Conservation (phyloP, 2,797 vertebrate genomes). For the Rhadinocentrus ornatus region DNA sequence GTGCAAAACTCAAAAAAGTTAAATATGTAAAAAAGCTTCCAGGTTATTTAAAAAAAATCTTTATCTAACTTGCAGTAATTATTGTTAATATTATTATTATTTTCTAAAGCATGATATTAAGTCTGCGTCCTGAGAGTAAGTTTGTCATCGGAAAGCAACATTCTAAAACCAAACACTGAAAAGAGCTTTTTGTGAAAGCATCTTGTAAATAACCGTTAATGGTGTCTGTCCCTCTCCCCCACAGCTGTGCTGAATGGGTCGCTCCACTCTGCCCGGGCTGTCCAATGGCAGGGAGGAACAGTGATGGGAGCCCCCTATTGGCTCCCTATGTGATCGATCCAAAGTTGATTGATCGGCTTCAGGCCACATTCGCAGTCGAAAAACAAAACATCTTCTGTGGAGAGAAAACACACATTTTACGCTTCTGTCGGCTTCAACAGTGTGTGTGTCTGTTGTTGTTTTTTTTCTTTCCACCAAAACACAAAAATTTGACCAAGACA, state of each 20-base stretch:
- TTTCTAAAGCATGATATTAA: background rate
- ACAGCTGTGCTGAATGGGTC: conserved; percentile 84
- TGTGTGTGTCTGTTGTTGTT: background rate
- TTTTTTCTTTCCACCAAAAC: conserved; percentile 29
- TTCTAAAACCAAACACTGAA: background rate
- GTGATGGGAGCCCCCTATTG: conserved; percentile 85
- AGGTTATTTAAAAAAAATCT: background rate
- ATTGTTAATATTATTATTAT: background rate
- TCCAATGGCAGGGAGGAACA: conserved; percentile 85
- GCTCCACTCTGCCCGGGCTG: conserved; percentile 84
- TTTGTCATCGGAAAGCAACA: background rate
- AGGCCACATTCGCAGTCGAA: conserved; percentile 80
- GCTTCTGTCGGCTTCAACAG: conserved; percentile 21
- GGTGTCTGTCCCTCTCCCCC: conserved; percentile 70
- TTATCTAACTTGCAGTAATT: background rate
- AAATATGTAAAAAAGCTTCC: conserved; percentile 11
- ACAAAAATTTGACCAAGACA: conserved; percentile 19
- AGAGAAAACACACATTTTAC: conserved; percentile 37
- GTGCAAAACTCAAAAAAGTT: background rate
- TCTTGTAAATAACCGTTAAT: conserved; percentile 18
- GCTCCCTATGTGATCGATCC: conserved; percentile 87
- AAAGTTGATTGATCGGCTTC: conserved; percentile 87
- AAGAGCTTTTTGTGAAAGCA: background rate
- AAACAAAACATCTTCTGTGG: conserved; percentile 53
- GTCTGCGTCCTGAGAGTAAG: background rate